Evolutionary conservation across 2,888 invertebrate species (phyloP), one percentile per base, ranked within the genome.

Genomic region (Ophion costatus): DNA sequence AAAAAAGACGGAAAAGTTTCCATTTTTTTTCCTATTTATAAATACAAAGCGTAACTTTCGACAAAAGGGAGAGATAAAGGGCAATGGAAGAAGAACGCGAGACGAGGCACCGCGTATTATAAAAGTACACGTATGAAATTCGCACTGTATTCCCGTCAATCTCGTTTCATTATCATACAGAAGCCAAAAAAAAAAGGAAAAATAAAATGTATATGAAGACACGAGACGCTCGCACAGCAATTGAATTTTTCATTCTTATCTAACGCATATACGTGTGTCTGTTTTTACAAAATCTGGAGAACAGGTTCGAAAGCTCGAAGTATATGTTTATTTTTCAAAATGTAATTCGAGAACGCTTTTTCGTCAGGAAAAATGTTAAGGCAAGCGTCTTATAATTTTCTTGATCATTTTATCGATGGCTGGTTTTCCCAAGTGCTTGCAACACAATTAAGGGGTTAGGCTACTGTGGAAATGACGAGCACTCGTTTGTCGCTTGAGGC

Each of bases 41-140:
- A 80, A 80, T 63, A 84, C 83, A 84, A 84, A 77, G 83, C 71
- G 20, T 38, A 73, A 64, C 61, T 61, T 67, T 29, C 63, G 33
- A 83, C 76, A 80, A 76, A 76, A 51, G 64, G 56, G 51, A 57
- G 69, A 33, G 45, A 77, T 42, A 76, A 73, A 51, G 64, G 56
- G 42, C 45, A 57, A 33, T 22, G 42, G 45, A 77, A 24, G 42
- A 20, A 42, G 33, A 33, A 33, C 56, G 66, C 1, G 56, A 59
- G 67, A 77, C 59, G 20, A 33, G 56, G 11, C 51, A 56, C 59
- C 67, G 57, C 57, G 57, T n/a, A 64, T 33, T 73, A 59, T 42
- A 66, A 67, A 24, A 24, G 57, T 77, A 42, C 56, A 67, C 17
- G 14, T 56, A 66, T 67, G 67, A 77, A 77, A 67, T 77, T 67